phyloP scores from a whole-genome alignment of 2,113 vertebrate species.

The Mohoua ochrocephala region DNA sequence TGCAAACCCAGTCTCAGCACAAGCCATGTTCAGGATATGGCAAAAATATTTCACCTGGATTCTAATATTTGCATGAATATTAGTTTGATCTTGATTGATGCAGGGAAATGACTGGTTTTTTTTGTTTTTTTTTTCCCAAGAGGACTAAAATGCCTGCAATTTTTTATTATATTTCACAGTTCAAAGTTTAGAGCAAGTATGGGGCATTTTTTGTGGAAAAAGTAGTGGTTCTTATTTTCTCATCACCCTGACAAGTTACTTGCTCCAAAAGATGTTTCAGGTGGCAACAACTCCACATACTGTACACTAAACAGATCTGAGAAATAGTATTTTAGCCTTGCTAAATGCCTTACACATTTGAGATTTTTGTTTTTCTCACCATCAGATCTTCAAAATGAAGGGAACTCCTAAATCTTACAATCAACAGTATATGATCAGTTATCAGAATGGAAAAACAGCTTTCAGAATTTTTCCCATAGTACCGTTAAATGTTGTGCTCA shows the following conservation, averaged over 20 bases:
- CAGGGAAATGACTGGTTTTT: neutral
- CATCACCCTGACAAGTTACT: neutral
- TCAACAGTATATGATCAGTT: neutral
- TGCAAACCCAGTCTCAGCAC: neutral
- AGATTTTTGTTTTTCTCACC: neutral
- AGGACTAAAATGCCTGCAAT: neutral
- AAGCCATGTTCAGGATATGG: neutral
- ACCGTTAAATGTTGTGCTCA: neutral
- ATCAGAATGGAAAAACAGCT: neutral
- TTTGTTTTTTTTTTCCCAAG: neutral
- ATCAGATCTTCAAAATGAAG: neutral
- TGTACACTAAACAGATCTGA: neutral
- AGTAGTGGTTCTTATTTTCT: neutral
- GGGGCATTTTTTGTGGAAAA: neutral
- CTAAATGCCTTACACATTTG: neutral
- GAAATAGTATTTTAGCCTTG: neutral
- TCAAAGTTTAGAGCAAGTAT: neutral
- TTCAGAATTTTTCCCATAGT: neutral
- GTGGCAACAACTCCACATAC: neutral
- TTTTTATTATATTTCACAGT: neutral
- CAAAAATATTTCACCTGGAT: neutral
- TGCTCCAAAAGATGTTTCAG: neutral
- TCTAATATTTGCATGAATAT: neutral
- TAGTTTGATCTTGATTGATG: neutral
- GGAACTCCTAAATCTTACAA: neutral